Conservation (phyloP, 1,140 invertebrate genomes). For the Ips nitidus region DNA sequence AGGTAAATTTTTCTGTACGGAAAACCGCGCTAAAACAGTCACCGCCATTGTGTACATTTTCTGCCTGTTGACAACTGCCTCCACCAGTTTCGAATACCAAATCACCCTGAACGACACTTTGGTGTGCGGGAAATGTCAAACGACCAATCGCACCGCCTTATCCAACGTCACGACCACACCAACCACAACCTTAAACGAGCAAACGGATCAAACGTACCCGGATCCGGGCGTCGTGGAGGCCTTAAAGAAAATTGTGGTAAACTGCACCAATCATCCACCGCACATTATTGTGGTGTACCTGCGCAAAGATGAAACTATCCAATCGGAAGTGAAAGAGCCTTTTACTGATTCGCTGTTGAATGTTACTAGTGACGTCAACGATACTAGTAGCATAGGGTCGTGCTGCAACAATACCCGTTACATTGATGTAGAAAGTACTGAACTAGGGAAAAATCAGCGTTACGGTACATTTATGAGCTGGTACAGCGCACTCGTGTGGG, state of each 20-base stretch:
- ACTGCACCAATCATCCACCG: constrained; percentile 35
- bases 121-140: constrained; percentile 19
- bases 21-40: constrained; percentile 61
- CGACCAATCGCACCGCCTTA: not conserved
- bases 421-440: constrained; percentile 43
- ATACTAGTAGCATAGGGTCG: constrained; percentile 10
- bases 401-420: constrained; percentile 41
- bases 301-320: not conserved
- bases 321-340: not conserved
- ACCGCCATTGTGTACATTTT: constrained; percentile 64
- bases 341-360: not conserved
- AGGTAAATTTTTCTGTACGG: constrained; percentile 70
- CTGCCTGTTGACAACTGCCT: constrained; percentile 64
- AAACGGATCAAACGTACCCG: not conserved
- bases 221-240: constrained; percentile 7
- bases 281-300: constrained; percentile 37
- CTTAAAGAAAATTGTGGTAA: constrained; percentile 27
- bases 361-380: not conserved
- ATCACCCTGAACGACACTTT: constrained; percentile 42
- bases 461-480: constrained; percentile 68
- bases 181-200: constrained; percentile 25
- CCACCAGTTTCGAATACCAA: constrained; percentile 68
- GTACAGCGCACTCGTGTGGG: constrained; percentile 67
- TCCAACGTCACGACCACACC: constrained; percentile 18
- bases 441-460: constrained; percentile 56